phyloP scores from a whole-genome alignment of 1,140 invertebrate species.

The Brachionus plicatilis region DNA sequence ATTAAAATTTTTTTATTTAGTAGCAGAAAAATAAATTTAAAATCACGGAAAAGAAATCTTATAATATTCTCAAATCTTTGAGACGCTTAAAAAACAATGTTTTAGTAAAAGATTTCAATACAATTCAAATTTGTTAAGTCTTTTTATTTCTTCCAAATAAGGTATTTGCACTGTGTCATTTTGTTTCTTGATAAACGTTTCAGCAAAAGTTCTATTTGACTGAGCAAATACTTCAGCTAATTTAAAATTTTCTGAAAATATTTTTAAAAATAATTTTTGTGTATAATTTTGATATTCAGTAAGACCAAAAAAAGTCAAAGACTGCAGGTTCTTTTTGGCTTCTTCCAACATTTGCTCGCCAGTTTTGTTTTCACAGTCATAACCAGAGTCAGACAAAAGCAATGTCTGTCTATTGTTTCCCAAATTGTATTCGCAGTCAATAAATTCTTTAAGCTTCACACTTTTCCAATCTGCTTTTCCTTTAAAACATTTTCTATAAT shows the following conservation, averaged over 20 bases:
- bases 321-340: slow-evolving; percentile 85
- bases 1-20: too few species aligned
- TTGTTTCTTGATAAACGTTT: background rate
- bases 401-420: slow-evolving; percentile 91
- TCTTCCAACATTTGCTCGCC: slow-evolving; percentile 79
- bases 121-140: slow-evolving; percentile 81
- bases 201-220: background rate
- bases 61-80: slow-evolving; percentile 55
- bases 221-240: background rate
- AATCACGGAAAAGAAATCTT: too few species aligned
- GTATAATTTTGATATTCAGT: slow-evolving; percentile 84
- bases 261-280: slow-evolving; percentile 20
- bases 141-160: slow-evolving; percentile 72
- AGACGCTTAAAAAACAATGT: slow-evolving; percentile 79
- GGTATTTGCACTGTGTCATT: slow-evolving; percentile 84
- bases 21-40: too few species aligned
- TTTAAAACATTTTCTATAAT: slow-evolving; percentile 4
- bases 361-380: slow-evolving; percentile 70
- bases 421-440: slow-evolving; percentile 81
- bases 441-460: slow-evolving; percentile 70
- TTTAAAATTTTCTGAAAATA: background rate
- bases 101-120: slow-evolving; percentile 87
- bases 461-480: background rate
- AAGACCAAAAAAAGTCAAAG: slow-evolving; percentile 93
- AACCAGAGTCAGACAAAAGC: slow-evolving; percentile 69